phyloP scores from a whole-genome alignment of 2,113 vertebrate species.

The Patagioenas fasciata region DNA sequence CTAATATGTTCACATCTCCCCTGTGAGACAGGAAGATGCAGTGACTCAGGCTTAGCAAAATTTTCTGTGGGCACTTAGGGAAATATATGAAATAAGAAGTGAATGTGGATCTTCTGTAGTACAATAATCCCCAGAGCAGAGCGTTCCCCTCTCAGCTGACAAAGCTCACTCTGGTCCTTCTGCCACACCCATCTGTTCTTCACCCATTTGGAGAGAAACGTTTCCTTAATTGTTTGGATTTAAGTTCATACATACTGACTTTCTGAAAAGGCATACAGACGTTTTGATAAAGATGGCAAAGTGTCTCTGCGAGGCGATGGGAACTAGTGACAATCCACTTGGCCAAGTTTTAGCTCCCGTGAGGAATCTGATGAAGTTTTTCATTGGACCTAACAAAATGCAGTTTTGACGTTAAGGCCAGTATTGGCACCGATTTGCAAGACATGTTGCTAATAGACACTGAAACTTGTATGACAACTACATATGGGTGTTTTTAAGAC shows the following conservation, averaged over 20 bases:
- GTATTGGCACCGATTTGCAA: background rate
- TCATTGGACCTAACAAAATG: background rate
- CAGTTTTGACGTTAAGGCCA: background rate
- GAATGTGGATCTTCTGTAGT: background rate
- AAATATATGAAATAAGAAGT: background rate
- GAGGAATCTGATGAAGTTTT: background rate
- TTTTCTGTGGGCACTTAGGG: background rate
- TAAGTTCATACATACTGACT: background rate
- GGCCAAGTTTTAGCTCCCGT: background rate
- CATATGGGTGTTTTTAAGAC: background rate
- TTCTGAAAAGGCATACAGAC: background rate
- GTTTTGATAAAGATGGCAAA: background rate
- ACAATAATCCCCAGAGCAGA: background rate
- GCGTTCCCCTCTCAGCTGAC: background rate
- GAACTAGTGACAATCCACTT: background rate
- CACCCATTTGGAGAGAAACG: background rate
- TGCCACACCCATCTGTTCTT: conserved; percentile 18
- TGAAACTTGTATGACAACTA: background rate
- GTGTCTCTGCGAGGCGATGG: background rate
- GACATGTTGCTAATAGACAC: background rate
- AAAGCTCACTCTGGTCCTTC: conserved; percentile 21
- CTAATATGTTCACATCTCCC: background rate
- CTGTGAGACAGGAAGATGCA: background rate
- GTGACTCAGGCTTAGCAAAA: background rate
- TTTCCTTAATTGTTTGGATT: conserved; percentile 29